Evolutionary conservation across 2,113 vertebrate genomes (phyloP).

Genomic region (Ailurus styani): DNA sequence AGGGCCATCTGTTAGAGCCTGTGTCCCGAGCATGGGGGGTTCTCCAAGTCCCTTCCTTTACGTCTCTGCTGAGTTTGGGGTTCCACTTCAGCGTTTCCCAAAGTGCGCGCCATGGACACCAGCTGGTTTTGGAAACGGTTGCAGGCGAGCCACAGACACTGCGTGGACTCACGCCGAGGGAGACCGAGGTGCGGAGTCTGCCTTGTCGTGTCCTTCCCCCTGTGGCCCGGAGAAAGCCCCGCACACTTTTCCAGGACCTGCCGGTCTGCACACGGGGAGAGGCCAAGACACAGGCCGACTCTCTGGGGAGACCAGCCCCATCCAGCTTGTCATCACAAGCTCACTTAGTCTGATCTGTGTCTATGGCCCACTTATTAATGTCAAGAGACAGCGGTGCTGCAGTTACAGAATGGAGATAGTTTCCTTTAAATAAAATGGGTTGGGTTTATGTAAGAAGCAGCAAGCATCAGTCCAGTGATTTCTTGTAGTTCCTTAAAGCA

Average conservation of each 20-base stretch:
- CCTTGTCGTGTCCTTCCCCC: neutral
- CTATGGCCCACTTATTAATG: too few relatives aligned
- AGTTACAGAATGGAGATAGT: neutral
- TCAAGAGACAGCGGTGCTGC: too few relatives aligned
- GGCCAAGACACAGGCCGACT: neutral
- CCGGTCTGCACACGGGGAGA: neutral
- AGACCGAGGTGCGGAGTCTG: neutral
- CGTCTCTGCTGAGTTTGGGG: neutral
- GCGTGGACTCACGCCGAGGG: fast-evolving
- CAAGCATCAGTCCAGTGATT: too few relatives aligned
- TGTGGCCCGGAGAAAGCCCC: fast-evolving
- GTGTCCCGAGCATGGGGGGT: fast-evolving
- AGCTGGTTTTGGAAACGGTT: neutral
- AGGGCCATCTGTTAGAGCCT: fast-evolving
- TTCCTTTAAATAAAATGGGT: neutral
- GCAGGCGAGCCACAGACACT: fast-evolving
- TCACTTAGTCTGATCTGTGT: neutral
- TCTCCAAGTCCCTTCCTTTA: fast-evolving
- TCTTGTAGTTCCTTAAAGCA: neutral
- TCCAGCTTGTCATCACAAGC: too few relatives aligned
- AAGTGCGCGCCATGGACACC: neutral
- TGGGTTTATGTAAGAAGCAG: neutral
- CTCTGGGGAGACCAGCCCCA: too few relatives aligned
- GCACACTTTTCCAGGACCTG: neutral
- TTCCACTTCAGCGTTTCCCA: neutral